These are phyloP conservation scores for Nipponia nippon DNA, from an alignment of 2,113 vertebrate species.

Conservation along the genomic window DNA sequence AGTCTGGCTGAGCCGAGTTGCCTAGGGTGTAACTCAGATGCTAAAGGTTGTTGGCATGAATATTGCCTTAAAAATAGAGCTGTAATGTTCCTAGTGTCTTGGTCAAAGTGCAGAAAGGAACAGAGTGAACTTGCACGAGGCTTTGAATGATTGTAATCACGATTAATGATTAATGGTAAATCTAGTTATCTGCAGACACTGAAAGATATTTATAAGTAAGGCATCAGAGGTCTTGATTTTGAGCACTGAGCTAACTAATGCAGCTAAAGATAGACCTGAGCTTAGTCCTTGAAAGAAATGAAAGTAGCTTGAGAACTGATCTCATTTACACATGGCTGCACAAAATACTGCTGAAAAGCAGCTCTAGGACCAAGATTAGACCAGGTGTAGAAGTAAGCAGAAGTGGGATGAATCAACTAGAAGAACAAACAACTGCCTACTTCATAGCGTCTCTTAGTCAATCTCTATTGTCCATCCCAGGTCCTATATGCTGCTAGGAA, in stretches of 20 bases:
- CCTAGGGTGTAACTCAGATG: neutral
- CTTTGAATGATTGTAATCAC: neutral
- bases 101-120: neutral
- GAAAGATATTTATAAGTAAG: neutral
- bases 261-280: neutral
- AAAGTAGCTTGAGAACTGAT: neutral
- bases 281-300: neutral
- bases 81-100: neutral
- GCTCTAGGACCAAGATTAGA: neutral
- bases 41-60: neutral
- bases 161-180: neutral
- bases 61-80: neutral
- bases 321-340: neutral
- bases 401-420: neutral
- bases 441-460: neutral
- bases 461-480: neutral
- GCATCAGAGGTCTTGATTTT: neutral
- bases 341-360: neutral
- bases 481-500: rapidly evolving
- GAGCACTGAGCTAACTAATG: neutral
- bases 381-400: neutral
- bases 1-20: neutral
- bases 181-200: neutral
- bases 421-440: neutral
- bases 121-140: neutral